These are phyloP conservation scores for Cartodere bifasciata DNA, from an alignment of 2,888 invertebrate genomes.

Conservation along the genomic window DNA sequence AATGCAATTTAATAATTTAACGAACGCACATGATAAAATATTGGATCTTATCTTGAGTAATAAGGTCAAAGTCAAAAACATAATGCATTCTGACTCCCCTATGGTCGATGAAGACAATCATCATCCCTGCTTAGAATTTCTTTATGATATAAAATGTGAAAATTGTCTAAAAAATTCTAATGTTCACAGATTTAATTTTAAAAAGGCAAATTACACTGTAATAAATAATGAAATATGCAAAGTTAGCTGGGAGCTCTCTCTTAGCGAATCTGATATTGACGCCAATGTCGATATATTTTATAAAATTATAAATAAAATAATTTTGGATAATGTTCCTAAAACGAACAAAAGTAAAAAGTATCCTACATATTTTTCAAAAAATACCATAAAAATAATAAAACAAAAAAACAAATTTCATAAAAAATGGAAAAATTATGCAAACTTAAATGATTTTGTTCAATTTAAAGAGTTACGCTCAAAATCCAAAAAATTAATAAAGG, in stretches of 20 bases:
- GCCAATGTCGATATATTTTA: conserved; percentile 1
- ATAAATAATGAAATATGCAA: conserved; percentile 3
- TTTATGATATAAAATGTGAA: too few species aligned
- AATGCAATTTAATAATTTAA: conserved; percentile 5
- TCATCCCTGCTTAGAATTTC: background rate
- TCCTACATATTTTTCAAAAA: conserved; percentile 4
- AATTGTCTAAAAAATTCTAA: too few species aligned
- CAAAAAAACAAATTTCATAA: conserved; percentile 3
- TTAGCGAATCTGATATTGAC: conserved; percentile 2
- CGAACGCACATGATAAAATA: conserved; percentile 2
- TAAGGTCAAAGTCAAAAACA: background rate
- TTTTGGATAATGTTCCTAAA: conserved; percentile 3
- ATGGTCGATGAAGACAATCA: background rate
- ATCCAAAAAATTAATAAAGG: too few species aligned
- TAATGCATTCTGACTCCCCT: background rate
- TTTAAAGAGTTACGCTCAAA: too few species aligned
- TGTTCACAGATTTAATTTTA: conserved; percentile 3
- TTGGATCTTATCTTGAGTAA: conserved; percentile 3
- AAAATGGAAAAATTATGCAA: conserved; percentile 4
- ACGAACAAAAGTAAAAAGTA: conserved; percentile 2
- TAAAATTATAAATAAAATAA: background rate
- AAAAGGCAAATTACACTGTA: conserved; percentile 4
- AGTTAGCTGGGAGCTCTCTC: conserved; percentile 1
- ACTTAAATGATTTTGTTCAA: conserved; percentile 2
- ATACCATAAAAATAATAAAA: conserved; percentile 4